Evolutionary conservation across 2,888 invertebrate species (phyloP).

Genomic region (Psylliodes chrysocephalus): DNA sequence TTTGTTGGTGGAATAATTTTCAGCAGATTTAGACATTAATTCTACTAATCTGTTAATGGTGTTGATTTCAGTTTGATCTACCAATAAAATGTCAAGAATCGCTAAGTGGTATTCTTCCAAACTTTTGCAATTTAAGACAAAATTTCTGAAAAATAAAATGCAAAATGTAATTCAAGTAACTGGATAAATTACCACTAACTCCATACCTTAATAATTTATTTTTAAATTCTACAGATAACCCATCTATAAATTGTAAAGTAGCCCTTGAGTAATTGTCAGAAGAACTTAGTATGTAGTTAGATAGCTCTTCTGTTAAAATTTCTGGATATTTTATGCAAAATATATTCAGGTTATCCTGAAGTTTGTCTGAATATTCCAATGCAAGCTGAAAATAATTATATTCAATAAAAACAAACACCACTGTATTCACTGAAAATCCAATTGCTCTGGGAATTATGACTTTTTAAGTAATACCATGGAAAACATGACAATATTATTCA

Average conservation of each 20-base stretch:
- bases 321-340: slow-evolving; percentile 37
- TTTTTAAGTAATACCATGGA: too few relatives aligned
- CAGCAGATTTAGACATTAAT: slow-evolving; percentile 42
- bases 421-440: too few relatives aligned
- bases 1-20: slow-evolving; percentile 43
- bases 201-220: slow-evolving; percentile 42
- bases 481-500: too few relatives aligned
- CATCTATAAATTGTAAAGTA: slow-evolving; percentile 42
- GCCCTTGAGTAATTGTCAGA: slow-evolving; percentile 23
- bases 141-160: slow-evolving; percentile 41
- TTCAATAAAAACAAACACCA: not conserved
- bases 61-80: slow-evolving; percentile 36
- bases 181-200: not conserved
- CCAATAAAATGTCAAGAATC: slow-evolving; percentile 45
- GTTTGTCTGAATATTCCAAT: slow-evolving; percentile 40
- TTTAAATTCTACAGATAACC: slow-evolving; percentile 36
- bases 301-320: slow-evolving; percentile 37
- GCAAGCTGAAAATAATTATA: slow-evolving; percentile 37
- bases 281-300: slow-evolving; percentile 24
- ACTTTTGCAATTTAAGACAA: slow-evolving; percentile 36
- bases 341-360: slow-evolving; percentile 34
- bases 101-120: slow-evolving; percentile 42
- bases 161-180: not conserved
- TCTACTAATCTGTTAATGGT: slow-evolving; percentile 43
- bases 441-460: too few relatives aligned